Evolutionary conservation across 2,113 vertebrate species (phyloP).

Genomic region (Megaptera novaeangliae): DNA sequence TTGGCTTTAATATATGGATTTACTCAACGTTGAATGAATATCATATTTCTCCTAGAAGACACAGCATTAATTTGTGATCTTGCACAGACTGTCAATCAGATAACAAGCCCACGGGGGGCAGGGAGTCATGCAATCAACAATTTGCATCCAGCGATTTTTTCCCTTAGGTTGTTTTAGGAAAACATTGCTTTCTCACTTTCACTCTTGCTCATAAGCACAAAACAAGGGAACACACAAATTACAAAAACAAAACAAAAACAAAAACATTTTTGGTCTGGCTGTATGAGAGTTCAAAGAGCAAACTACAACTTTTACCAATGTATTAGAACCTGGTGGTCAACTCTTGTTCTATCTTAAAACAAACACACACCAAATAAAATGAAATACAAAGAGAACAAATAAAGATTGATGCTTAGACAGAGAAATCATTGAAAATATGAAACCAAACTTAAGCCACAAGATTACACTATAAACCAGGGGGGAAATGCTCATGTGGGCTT

Average conservation of each 20-base stretch:
- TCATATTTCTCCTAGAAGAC: constrained; percentile 70
- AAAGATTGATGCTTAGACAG: not conserved
- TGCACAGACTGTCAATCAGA: constrained; percentile 65
- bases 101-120: constrained; percentile 61
- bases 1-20: constrained; percentile 73
- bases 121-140: constrained; percentile 51
- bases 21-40: constrained; percentile 71
- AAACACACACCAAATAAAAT: not conserved
- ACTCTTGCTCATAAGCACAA: constrained; percentile 6
- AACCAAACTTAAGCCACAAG: not conserved
- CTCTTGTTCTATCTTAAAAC: constrained; percentile 1
- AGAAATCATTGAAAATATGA: not conserved
- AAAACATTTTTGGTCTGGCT: not conserved
- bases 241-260: not conserved
- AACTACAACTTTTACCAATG: not conserved
- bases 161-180: constrained; percentile 55
- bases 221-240: constrained; percentile 37
- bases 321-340: not conserved
- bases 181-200: constrained; percentile 35
- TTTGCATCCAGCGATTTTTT: constrained; percentile 59
- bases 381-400: not conserved
- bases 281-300: not conserved
- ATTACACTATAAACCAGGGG: not conserved
- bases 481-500: not conserved
- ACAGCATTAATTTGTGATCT: constrained; percentile 66